These are phyloP conservation scores for Scytalopus superciliaris DNA, from an alignment of 2,113 vertebrate species.

Conservation along the genomic window DNA sequence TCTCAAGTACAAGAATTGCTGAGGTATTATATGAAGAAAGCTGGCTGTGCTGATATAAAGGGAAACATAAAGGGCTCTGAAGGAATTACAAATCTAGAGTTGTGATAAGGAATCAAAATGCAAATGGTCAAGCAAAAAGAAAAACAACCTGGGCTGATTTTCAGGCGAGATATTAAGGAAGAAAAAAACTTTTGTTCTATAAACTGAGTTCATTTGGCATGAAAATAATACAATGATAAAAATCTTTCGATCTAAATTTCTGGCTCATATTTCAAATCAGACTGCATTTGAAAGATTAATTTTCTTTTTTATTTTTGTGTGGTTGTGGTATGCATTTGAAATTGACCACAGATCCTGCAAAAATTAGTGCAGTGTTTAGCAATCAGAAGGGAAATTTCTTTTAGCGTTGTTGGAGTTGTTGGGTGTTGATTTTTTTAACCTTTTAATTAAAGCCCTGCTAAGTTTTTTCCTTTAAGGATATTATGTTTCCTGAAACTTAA, in stretches of 20 bases:
- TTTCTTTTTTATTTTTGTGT: background rate
- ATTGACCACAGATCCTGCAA: background rate
- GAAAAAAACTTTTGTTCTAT: background rate
- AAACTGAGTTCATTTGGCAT: background rate
- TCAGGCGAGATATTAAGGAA: background rate
- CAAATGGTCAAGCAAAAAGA: background rate
- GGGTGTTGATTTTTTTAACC: background rate
- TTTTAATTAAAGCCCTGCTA: background rate
- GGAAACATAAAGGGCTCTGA: background rate
- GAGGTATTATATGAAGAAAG: background rate
- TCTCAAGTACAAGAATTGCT: background rate
- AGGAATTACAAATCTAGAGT: background rate
- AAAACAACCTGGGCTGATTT: background rate
- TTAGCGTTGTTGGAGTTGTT: background rate
- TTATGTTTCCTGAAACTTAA: background rate
- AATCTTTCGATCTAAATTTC: background rate
- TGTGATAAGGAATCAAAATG: background rate
- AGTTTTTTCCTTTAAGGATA: background rate
- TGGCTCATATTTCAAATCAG: background rate
- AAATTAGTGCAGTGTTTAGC: background rate
- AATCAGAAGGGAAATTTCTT: background rate
- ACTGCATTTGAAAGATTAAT: background rate
- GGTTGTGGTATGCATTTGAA: background rate
- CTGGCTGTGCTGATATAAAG: background rate
- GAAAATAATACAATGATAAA: background rate